Evolutionary conservation across 2,113 vertebrate species (phyloP).

Genomic region (Eolophus roseicapilla): DNA sequence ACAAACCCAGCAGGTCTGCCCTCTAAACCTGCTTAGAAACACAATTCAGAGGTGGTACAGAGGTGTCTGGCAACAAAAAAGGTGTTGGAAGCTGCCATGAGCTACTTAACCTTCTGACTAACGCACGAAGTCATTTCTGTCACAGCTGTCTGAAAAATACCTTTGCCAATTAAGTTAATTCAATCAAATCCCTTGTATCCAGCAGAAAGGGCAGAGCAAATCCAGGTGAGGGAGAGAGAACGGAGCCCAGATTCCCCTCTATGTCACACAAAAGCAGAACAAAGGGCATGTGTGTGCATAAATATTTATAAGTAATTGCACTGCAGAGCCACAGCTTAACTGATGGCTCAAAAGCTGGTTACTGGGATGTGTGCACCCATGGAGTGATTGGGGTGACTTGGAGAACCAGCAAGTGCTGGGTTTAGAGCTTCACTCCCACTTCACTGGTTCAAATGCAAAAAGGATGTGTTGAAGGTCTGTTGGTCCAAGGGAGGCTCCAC

Average conservation of each 20-base stretch:
- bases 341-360: rapidly evolving
- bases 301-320: conserved; percentile 13
- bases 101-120: conserved; percentile 50
- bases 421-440: background rate
- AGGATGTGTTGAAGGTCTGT: background rate
- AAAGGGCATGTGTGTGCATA: background rate
- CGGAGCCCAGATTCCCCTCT: conserved; percentile 26
- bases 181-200: conserved; percentile 57
- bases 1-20: background rate
- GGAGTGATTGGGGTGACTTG: background rate
- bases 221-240: conserved; percentile 48
- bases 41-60: background rate
- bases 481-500: background rate
- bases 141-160: conserved; percentile 62
- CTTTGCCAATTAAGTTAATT: conserved; percentile 67
- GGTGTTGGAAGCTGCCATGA: conserved; percentile 20
- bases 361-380: background rate
- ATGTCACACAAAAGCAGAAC: background rate
- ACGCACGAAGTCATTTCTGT: conserved; percentile 32
- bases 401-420: background rate
- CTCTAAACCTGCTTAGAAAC: background rate
- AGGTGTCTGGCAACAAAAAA: background rate
- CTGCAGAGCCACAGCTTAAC: background rate
- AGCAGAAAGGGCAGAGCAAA: conserved; percentile 57
- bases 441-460: background rate